Conservation (phyloP, 2,797 vertebrate species). For the Dallia pectoralis region DNA sequence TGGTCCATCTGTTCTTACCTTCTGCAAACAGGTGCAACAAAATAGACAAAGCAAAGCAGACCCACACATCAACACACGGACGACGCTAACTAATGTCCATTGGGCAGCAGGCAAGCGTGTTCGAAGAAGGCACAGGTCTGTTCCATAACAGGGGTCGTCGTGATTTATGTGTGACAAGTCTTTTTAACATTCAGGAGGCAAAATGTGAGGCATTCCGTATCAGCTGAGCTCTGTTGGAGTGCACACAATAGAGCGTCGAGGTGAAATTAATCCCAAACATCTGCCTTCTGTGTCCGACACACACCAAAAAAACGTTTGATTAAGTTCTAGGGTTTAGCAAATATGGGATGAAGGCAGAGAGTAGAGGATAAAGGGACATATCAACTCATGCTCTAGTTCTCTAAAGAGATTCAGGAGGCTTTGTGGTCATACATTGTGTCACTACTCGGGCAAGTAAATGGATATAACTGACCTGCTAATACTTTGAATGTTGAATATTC, state of each 20-base stretch:
- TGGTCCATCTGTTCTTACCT: conserved; percentile 65
- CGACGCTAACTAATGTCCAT: conserved; percentile 7
- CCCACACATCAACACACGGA: conserved; percentile 15
- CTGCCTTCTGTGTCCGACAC: conserved; percentile 75
- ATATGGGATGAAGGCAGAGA: conserved; percentile 31
- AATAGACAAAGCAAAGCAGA: conserved; percentile 15
- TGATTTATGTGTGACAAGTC: neutral
- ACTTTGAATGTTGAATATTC: neutral
- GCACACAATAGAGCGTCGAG: conserved; percentile 77
- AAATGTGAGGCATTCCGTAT: conserved; percentile 76
- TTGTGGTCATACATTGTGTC: conserved; percentile 53
- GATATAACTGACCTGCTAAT: conserved; percentile 51
- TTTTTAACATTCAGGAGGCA: conserved; percentile 31
- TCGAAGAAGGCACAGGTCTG: conserved; percentile 20
- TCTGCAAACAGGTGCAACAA: conserved; percentile 49
- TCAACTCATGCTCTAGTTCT: conserved; percentile 75
- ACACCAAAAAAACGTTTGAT: conserved; percentile 72
- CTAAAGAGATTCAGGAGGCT: conserved; percentile 57
- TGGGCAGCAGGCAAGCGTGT: neutral
- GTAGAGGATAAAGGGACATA: conserved; percentile 46
- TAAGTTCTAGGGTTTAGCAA: conserved; percentile 66
- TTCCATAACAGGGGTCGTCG: conserved; percentile 63
- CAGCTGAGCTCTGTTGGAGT: conserved; percentile 75
- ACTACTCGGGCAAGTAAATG: conserved; percentile 53
- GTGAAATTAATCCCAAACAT: conserved; percentile 83